Evolutionary conservation across 1,140 invertebrate species (phyloP).

Genomic region (Drosophila nigrodunni): DNA sequence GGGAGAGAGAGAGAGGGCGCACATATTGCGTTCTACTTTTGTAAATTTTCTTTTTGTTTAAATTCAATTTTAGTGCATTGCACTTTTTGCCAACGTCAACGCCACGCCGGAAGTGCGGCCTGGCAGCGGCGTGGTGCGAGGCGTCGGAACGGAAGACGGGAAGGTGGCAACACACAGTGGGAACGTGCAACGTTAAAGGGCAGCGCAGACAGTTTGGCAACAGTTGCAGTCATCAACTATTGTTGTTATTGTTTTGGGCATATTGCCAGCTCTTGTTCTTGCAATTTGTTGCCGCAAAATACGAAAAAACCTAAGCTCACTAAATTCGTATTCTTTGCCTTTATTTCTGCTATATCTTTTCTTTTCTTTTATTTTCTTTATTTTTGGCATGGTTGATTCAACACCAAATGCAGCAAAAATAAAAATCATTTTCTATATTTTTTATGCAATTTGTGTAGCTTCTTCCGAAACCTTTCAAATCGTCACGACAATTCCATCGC

Average conservation of each 20-base stretch:
- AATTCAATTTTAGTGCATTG: conserved; percentile 83
- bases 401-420: conserved; percentile 12
- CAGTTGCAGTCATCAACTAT: conserved; percentile 35
- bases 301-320: conserved; percentile 4
- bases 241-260: conserved; percentile 51
- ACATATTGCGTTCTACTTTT: conserved; percentile 59
- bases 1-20: conserved; percentile 3
- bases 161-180: conserved; percentile 49
- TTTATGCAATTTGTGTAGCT: conserved; percentile 40
- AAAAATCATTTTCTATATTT: neutral
- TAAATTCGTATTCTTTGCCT: neutral
- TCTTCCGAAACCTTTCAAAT: conserved; percentile 40
- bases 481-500: conserved; percentile 35
- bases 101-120: conserved; percentile 66
- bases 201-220: conserved; percentile 26
- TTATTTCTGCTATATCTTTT: neutral
- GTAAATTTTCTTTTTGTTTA: conserved; percentile 68
- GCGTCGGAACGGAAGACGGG: neutral
- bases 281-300: conserved; percentile 20
- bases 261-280: conserved; percentile 48
- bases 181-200: conserved; percentile 8
- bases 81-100: conserved; percentile 70
- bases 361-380: neutral
- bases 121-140: conserved; percentile 25
- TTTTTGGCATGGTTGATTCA: conserved; percentile 58